phyloP scores from a whole-genome alignment of 2,888 invertebrate genomes.

The Anthoptus insignis region DNA sequence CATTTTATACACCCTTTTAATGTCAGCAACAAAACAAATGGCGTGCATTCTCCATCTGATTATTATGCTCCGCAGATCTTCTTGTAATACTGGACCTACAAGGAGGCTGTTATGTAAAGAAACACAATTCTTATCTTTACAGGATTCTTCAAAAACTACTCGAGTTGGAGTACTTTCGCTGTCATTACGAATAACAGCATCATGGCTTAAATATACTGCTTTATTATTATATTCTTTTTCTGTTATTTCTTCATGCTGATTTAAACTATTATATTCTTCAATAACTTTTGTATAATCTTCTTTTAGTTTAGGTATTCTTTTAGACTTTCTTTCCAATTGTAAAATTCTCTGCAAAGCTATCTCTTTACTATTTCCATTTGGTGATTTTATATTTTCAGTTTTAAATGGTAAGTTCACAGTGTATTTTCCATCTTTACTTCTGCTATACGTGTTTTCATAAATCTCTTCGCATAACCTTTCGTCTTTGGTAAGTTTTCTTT shows the following conservation, averaged over 20 bases:
- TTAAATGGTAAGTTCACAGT: constrained; percentile 46
- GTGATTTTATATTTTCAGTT: constrained; percentile 22
- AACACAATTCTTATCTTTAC: no score
- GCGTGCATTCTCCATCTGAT: constrained; percentile 12
- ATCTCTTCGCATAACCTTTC: constrained; percentile 48
- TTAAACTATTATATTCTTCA: constrained; percentile 22
- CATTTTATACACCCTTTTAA: constrained; percentile 35
- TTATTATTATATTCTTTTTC: constrained; percentile 20
- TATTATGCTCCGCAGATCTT: constrained; percentile 9
- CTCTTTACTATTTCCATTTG: constrained; percentile 44
- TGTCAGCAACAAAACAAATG: constrained; percentile 14
- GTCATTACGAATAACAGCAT: constrained; percentile 17
- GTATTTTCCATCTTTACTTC: no score
- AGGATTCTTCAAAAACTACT: no score
- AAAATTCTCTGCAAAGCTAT: constrained; percentile 48
- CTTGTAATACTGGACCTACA: constrained; percentile 41
- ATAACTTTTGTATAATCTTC: constrained; percentile 18
- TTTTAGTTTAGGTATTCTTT: constrained; percentile 19
- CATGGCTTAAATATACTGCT: constrained; percentile 30
- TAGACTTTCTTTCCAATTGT: constrained; percentile 44
- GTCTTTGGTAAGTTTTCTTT: constrained; percentile 41
- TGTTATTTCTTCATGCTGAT: constrained; percentile 24
- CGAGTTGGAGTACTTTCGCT: constrained; percentile 28
- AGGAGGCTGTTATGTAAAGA: constrained; percentile 47
- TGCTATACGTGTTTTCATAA: constrained; percentile 40